A percentile compares a stretch with the other conserved stretches of the same genome.
Conservation (phyloP, 2,113 vertebrate genomes). For the Jacana jacana region DNA sequence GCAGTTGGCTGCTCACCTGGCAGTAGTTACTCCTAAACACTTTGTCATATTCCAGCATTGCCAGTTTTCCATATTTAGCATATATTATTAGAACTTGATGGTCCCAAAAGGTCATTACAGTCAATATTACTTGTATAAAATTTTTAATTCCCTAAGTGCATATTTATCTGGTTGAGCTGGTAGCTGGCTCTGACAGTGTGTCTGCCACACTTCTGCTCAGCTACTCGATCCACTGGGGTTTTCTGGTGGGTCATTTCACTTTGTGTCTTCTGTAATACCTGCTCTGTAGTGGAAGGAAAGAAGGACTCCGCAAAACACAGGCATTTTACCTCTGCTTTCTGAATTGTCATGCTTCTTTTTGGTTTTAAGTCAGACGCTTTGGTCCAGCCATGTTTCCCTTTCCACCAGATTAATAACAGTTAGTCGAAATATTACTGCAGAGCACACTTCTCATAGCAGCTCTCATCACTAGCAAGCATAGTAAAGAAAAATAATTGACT, state of each 20-base stretch:
- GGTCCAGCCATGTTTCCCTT: neutral
- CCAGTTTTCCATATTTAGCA: neutral
- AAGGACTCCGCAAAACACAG: neutral
- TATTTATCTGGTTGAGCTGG: neutral
- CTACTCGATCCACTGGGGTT: neutral
- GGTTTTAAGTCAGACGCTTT: neutral
- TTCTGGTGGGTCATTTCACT: neutral
- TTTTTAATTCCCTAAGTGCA: neutral
- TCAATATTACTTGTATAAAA: neutral
- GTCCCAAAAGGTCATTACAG: neutral
- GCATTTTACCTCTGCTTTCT: neutral
- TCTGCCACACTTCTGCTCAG: neutral
- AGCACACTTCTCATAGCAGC: neutral
- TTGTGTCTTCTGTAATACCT: neutral
- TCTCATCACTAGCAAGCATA: constrained; percentile 6
- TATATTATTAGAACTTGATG: neutral
- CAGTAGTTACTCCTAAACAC: neutral
- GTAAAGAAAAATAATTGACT: constrained; percentile 13
- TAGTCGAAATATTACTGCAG: neutral
- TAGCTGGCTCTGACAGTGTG: neutral
- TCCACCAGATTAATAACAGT: neutral
- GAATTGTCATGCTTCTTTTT: neutral
- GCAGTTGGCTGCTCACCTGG: neutral
- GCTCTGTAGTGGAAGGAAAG: neutral
- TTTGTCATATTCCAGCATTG: neutral